Evolutionary conservation across 2,113 vertebrate genomes (phyloP).

Genomic region (Diadophis punctatus): DNA sequence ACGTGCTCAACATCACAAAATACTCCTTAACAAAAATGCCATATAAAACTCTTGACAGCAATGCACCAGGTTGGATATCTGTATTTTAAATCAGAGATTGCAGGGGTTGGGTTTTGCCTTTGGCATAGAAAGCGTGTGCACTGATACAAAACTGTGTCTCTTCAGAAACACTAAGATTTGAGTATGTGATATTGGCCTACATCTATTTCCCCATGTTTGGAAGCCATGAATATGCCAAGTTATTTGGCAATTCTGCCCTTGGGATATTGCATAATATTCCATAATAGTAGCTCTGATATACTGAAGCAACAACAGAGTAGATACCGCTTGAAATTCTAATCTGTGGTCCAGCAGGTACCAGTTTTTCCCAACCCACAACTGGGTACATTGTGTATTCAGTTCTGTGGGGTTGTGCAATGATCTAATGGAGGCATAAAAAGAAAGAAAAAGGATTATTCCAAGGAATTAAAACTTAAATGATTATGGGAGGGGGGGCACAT

Average conservation of each 20-base stretch:
- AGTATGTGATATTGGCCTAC: not conserved
- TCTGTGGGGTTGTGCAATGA: not conserved
- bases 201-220: not conserved
- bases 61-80: not conserved
- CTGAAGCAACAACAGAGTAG: not conserved
- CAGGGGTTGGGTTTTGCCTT: too few relatives aligned
- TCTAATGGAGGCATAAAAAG: not conserved
- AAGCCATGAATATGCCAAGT: not conserved
- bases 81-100: not conserved
- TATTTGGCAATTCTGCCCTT: not conserved
- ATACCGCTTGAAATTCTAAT: not conserved
- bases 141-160: not conserved
- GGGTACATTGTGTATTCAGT: not conserved
- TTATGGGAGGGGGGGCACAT: not conserved
- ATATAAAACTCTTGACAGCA: not conserved
- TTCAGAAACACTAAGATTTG: not conserved
- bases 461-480: not conserved
- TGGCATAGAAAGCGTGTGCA: not conserved
- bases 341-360: not conserved
- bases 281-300: not conserved
- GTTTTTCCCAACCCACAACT: not conserved
- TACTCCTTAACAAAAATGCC: too few relatives aligned
- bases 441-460: not conserved
- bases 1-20: too few relatives aligned
- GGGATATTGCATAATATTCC: not conserved